Base-by-base conservation (phyloP, 2,113 vertebrate genomes). In the Gorsachius goisagi region DNA sequence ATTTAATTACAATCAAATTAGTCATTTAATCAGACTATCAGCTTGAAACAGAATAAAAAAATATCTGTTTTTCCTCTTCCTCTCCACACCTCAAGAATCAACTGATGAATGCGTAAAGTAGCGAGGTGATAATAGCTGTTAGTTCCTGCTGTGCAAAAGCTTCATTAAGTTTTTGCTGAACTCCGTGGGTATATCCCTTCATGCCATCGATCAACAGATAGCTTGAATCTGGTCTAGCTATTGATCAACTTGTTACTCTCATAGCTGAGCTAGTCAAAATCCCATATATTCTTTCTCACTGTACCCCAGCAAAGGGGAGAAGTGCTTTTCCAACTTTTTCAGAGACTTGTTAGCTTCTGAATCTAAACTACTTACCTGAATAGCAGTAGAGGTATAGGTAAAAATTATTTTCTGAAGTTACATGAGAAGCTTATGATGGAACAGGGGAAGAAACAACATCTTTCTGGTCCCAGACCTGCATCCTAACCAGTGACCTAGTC, bases 111-210 rank as follows among this genome's bases (percentile, higher is more conserved):
- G 49, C 3, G 2, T 22, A 56, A 96, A 85, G 80, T 24, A 90
- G 58, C 2, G 2, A 91, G 81, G 91, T 96, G 93, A 93, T 97
- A 95, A 97, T 32, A 87, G 89, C 16, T 95, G 52, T 52, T 78
- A 58, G 84, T 17, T 89, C 89, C 69, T 62, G 69, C 94, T 82
- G 93, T 37, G 91, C 66, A 52, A 55, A 89, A 53, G 74, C 77
- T 89, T 87, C 71, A 52, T 93, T 94, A 95, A 88, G 91, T n/a
- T 77, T 62, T 77, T 83, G 62, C 96, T 83, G 88, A 95, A 32
- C 85, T 83, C 89, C 18, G 24, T 41, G 79, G 90, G 53, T 74
- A 44, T 37, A 96, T 76, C 71, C 77, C 89, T 73, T 50, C 74
- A 32, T 44, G 85, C 67, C 82, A 94, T 93, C 85, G 74, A 79